phyloP scores from a whole-genome alignment of 2,113 vertebrate species.

The Bubalus kerabau region DNA sequence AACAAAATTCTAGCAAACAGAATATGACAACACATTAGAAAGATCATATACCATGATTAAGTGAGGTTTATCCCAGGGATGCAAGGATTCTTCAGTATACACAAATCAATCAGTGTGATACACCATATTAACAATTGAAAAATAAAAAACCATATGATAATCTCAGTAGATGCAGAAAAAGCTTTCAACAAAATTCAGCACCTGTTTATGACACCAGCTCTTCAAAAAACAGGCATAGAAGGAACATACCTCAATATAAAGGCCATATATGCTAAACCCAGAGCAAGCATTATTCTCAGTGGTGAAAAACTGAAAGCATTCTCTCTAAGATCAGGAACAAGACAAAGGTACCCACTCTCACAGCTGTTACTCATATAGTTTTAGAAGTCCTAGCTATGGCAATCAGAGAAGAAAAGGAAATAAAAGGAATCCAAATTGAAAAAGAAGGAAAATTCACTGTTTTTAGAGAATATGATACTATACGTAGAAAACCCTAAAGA shows the following conservation, averaged over 20 bases:
- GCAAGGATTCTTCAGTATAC: background rate
- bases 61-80: background rate
- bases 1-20: background rate
- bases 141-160: background rate
- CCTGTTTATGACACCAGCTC: background rate
- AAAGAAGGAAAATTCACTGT: background rate
- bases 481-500: background rate
- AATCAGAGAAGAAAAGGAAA: background rate
- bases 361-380: background rate
- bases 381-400: background rate
- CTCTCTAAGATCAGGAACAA: background rate
- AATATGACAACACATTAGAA: background rate
- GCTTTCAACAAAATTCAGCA: background rate
- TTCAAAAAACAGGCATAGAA: background rate
- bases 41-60: background rate
- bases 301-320: background rate
- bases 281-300: background rate
- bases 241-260: background rate
- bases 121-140: background rate
- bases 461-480: background rate
- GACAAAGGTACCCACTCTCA: background rate
- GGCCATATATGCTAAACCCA: background rate
- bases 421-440: background rate
- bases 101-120: background rate
- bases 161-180: background rate